These are phyloP conservation scores for Heliconius ethilla DNA, from an alignment of 2,888 invertebrate genomes.

Conservation along the genomic window DNA sequence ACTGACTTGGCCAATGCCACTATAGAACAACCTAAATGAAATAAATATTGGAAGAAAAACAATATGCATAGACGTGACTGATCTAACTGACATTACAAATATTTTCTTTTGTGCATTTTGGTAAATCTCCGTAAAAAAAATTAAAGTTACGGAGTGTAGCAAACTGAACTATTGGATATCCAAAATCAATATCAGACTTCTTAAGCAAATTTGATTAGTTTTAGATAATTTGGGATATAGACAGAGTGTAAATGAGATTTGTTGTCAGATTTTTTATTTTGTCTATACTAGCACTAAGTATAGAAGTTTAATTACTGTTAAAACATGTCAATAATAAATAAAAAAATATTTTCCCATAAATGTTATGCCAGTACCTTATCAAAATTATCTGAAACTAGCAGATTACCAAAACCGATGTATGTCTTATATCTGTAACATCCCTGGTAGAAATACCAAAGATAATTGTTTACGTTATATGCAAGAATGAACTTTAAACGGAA, in stretches of 20 bases:
- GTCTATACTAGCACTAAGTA: too few species aligned
- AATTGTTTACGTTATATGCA: background rate
- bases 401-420: background rate
- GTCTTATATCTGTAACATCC: too few species aligned
- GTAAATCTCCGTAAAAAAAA: background rate
- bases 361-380: too few species aligned
- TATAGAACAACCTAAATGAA: conserved; percentile 87
- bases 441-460: too few species aligned
- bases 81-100: conserved; percentile 20
- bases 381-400: too few species aligned
- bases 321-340: background rate
- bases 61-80: conserved; percentile 38
- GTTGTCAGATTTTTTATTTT: background rate
- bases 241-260: background rate
- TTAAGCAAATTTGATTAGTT: background rate
- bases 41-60: conserved; percentile 36
- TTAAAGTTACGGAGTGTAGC: background rate
- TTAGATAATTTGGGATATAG: background rate
- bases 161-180: background rate
- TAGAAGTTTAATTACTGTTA: too few species aligned
- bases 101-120: background rate
- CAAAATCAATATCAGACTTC: background rate
- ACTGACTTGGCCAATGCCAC: conserved; percentile 93
- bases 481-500: background rate
- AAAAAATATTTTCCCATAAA: background rate